Percentiles rank a stretch among this genome's conserved stretches.
Conservation (phyloP, 2,113 vertebrate genomes). For the Xenopus borealis region DNA sequence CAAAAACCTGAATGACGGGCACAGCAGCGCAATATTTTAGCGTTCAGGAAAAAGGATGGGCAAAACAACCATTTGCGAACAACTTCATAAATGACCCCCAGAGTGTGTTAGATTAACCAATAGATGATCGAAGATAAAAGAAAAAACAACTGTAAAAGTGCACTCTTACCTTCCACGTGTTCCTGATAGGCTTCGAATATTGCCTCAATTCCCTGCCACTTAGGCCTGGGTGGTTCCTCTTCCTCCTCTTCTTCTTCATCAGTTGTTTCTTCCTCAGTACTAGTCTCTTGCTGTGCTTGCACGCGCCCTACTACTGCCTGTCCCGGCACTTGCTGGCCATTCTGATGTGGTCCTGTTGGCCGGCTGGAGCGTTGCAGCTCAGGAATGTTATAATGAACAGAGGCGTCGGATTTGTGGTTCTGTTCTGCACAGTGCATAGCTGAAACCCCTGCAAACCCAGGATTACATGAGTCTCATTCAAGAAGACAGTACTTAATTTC, state of each 20-base stretch:
- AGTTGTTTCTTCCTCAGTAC: slow-evolving; percentile 74
- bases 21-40: too few species aligned
- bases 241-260: slow-evolving; percentile 65
- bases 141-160: too few species aligned
- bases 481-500: too few species aligned
- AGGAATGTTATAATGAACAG: slow-evolving; percentile 96
- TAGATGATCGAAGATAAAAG: too few species aligned
- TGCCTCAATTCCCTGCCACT: slow-evolving; percentile 95
- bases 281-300: slow-evolving; percentile 63
- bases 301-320: slow-evolving; percentile 58
- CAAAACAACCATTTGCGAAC: too few species aligned
- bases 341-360: slow-evolving; percentile 68
- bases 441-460: slow-evolving; percentile 60
- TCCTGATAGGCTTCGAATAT: slow-evolving; percentile 97
- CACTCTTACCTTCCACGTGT: slow-evolving; percentile 82
- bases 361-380: slow-evolving; percentile 80
- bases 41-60: too few species aligned
- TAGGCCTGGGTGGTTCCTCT: slow-evolving; percentile 67
- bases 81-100: too few species aligned
- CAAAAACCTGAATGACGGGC: too few species aligned
- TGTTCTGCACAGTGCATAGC: slow-evolving; percentile 72
- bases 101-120: too few species aligned
- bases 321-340: slow-evolving; percentile 76
- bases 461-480: too few species aligned
- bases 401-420: slow-evolving; percentile 83